Percentiles rank a stretch among this genome's conserved stretches.
Conservation (phyloP, 2,113 vertebrate species). For the Pelecanus crispus region DNA sequence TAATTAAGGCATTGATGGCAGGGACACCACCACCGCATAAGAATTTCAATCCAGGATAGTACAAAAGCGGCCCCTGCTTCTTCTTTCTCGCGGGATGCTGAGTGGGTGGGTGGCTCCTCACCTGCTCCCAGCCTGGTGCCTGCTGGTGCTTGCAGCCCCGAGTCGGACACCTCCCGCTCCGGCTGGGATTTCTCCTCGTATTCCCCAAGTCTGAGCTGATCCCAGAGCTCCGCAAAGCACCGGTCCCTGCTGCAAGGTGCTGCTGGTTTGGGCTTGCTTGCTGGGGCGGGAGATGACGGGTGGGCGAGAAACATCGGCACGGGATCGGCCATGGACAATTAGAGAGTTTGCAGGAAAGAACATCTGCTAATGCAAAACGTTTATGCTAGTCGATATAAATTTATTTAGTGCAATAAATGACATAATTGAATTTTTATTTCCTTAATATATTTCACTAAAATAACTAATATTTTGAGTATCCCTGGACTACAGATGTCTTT, state of each 20-base stretch:
- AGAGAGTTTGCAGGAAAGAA: slow-evolving; percentile 31
- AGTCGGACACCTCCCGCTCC: fast-evolving
- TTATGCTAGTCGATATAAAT: slow-evolving; percentile 73
- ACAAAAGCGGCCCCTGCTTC: neutral
- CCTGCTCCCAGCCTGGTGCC: neutral
- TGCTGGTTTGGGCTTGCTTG: fast-evolving
- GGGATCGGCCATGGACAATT: neutral
- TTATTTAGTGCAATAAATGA: slow-evolving; percentile 76
- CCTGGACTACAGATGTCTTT: slow-evolving; percentile 67
- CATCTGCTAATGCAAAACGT: slow-evolving; percentile 62
- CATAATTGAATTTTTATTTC: slow-evolving; percentile 81
- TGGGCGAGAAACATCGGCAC: fast-evolving
- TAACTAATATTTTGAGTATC: slow-evolving; percentile 72
- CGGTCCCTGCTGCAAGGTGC: neutral
- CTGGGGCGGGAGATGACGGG: fast-evolving
- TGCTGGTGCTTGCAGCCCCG: neutral
- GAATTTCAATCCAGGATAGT: slow-evolving; percentile 44
- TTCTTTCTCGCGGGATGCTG: neutral
- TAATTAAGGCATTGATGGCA: slow-evolving; percentile 75
- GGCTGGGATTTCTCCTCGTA: fast-evolving
- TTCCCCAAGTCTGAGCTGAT: neutral
- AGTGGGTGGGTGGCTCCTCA: too few relatives aligned
- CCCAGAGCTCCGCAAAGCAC: fast-evolving
- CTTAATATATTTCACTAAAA: slow-evolving; percentile 73
- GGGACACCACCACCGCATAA: slow-evolving; percentile 15